phyloP scores from a whole-genome alignment of 2,113 vertebrate species.

The Rana temporaria region DNA sequence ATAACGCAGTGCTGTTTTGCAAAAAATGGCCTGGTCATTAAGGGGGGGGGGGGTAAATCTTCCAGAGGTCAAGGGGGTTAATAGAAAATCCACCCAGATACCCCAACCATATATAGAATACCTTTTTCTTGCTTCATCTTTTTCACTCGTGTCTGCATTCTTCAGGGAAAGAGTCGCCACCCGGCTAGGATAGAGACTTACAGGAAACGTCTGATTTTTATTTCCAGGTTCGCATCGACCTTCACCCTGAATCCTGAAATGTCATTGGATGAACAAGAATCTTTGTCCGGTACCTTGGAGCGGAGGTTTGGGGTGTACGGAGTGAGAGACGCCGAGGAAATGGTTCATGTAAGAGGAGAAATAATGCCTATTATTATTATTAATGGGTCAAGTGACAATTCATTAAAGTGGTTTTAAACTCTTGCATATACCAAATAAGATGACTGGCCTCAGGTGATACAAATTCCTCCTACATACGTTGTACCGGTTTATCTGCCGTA shows the following conservation, averaged over 20 bases:
- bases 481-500: too few relatives aligned
- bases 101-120: too few relatives aligned
- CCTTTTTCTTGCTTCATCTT: background rate
- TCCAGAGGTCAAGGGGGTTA: too few relatives aligned
- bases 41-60: too few relatives aligned
- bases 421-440: too few relatives aligned
- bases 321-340: conserved; percentile 80
- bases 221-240: conserved; percentile 83
- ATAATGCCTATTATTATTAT: background rate
- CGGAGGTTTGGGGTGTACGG: conserved; percentile 82
- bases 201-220: background rate
- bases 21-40: too few relatives aligned
- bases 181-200: too few relatives aligned
- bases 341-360: conserved; percentile 84
- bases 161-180: too few relatives aligned
- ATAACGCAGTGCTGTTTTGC: too few relatives aligned
- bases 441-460: too few relatives aligned
- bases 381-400: background rate
- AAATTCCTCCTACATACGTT: too few relatives aligned
- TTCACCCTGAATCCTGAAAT: conserved; percentile 86
- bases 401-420: background rate
- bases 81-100: too few relatives aligned
- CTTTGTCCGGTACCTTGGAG: conserved; percentile 76
- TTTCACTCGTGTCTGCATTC: background rate
- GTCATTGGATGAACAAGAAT: conserved; percentile 68